Conservation (phyloP, 2,113 vertebrate genomes). For the Raja brachyura region DNA sequence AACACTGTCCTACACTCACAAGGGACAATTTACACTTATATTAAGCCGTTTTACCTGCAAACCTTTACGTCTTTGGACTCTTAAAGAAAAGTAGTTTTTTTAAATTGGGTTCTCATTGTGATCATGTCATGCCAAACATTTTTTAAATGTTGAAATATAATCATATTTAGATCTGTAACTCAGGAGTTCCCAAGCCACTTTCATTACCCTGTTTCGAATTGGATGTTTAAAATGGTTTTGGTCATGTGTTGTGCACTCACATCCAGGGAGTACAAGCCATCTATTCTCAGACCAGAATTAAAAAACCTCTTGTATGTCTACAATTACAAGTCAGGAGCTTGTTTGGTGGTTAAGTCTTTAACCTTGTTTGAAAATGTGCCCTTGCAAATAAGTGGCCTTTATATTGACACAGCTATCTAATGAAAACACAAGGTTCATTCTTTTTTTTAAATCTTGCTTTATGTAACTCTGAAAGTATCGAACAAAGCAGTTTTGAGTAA, state of each 20-base stretch:
- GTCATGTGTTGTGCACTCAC: not conserved
- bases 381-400: not conserved
- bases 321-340: not conserved
- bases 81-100: not conserved
- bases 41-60: no score
- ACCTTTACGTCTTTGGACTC: no score
- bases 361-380: not conserved
- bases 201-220: not conserved
- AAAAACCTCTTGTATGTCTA: not conserved
- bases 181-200: not conserved
- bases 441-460: no score
- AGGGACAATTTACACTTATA: no score
- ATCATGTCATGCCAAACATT: not conserved
- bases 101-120: no score
- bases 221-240: not conserved
- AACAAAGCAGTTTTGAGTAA: not conserved
- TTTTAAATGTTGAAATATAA: not conserved
- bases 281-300: not conserved
- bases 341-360: constrained; percentile 16
- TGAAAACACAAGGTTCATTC: not conserved
- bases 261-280: not conserved
- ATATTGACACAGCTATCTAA: not conserved
- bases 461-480: not conserved
- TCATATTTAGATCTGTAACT: not conserved
- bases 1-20: no score